These are phyloP conservation scores for Globodera rostochiensis DNA, from an alignment of 1,140 invertebrate genomes.

Conservation along the genomic window DNA sequence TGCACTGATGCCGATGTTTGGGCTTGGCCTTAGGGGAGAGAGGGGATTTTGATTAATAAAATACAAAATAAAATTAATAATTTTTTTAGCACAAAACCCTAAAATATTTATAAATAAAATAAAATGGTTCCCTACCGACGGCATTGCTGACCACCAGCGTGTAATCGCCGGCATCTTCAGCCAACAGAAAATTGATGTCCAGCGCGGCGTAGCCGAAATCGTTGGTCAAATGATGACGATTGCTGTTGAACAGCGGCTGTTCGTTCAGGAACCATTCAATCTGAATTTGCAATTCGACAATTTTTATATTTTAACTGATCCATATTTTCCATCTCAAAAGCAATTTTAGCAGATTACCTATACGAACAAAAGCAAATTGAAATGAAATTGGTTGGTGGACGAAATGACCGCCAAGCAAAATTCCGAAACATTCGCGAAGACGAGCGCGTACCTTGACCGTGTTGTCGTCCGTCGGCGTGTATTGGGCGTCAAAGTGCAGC, in stretches of 20 bases:
- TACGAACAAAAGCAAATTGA: no score
- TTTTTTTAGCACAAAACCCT: not conserved
- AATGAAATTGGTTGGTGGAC: not conserved
- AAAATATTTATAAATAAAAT: not conserved
- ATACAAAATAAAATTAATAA: not conserved
- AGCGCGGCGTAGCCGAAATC: slow-evolving; percentile 92
- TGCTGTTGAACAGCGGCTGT: slow-evolving; percentile 80
- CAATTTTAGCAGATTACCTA: no score
- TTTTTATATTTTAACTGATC: not conserved
- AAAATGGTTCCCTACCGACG: slow-evolving; percentile 24
- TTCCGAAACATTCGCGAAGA: not conserved
- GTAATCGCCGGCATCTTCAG: slow-evolving; percentile 91
- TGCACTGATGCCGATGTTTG: slow-evolving; percentile 77
- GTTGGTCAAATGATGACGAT: slow-evolving; percentile 57
- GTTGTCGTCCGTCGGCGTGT: slow-evolving; percentile 58
- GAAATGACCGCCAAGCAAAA: slow-evolving; percentile 7
- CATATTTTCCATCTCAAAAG: not conserved
- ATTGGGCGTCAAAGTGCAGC: slow-evolving; percentile 64
- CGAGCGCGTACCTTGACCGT: slow-evolving; percentile 15
- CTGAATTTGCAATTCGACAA: slow-evolving; percentile 23
- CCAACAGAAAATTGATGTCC: slow-evolving; percentile 83
- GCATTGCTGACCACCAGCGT: slow-evolving; percentile 82
- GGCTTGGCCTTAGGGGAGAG: slow-evolving; percentile 79
- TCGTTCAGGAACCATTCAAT: slow-evolving; percentile 97
- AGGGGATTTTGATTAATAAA: slow-evolving; percentile 2